Evolutionary conservation across 2,888 invertebrate species (phyloP).

Genomic region (Brachyptera putata): DNA sequence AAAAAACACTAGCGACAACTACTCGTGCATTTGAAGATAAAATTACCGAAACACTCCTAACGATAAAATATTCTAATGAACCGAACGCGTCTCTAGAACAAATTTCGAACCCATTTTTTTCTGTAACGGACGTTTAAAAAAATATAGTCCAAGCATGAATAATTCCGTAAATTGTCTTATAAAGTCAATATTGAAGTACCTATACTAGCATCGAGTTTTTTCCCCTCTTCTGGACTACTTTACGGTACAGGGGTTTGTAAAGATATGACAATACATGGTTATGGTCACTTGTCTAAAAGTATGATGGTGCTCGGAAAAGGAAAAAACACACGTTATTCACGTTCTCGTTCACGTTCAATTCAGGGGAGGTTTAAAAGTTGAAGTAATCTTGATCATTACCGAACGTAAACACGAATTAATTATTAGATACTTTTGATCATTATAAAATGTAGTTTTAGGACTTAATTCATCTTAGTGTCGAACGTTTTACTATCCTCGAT

Average conservation of each 20-base stretch:
- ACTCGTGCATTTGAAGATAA: conserved; percentile 16
- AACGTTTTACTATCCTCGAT: too few relatives aligned
- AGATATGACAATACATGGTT: too few relatives aligned
- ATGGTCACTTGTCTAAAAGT: too few relatives aligned
- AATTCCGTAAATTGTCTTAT: conserved; percentile 17
- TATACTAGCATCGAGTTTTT: conserved; percentile 1
- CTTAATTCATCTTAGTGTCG: too few relatives aligned
- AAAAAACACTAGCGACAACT: not conserved
- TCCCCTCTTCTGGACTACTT: conserved; percentile 2
- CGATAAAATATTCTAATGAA: conserved; percentile 10
- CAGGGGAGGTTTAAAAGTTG: too few relatives aligned
- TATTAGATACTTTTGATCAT: too few relatives aligned
- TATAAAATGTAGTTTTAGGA: too few relatives aligned
- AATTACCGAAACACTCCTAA: conserved; percentile 8
- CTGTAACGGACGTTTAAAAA: not conserved
- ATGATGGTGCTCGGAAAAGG: too few relatives aligned
- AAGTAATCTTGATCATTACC: too few relatives aligned
- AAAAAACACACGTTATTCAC: too few relatives aligned
- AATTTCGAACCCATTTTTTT: conserved; percentile 4
- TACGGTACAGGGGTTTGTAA: conserved; percentile 6
- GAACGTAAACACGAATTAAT: too few relatives aligned
- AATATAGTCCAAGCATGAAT: conserved; percentile 18
- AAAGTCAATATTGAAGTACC: conserved; percentile 15
- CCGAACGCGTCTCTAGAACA: conserved; percentile 14
- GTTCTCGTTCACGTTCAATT: too few relatives aligned